Base-by-base conservation (phyloP, 1,140 invertebrate genomes). In the Drosophila ohnishii region DNA sequence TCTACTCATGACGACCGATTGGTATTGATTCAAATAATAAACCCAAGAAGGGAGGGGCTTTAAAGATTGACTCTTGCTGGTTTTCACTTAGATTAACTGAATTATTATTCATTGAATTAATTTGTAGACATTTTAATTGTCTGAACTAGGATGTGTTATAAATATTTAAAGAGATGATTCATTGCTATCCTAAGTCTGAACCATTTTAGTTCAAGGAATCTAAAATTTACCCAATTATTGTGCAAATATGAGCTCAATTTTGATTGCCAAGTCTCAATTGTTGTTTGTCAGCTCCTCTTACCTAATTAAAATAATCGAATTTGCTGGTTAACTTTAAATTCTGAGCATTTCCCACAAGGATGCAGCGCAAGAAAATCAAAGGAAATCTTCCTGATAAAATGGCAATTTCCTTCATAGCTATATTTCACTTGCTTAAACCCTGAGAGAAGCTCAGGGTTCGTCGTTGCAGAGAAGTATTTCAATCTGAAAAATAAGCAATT, bases 401-500 rank as follows among this genome's bases (percentile, higher is more conserved):
- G 13, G 32, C 51, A 37, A 55, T 55, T 55, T 8, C 32, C 34
- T 37, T 55, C 32, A 0, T 9, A 8, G 16, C 34, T 25, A 32
- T 32, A 14, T 66, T 65, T 66, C 34, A 22, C 61, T 16, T 13
- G 8, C 34, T 50, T 30, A 40, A 48, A 11, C 19, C 10, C 34
- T 0, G 9, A 14, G 14, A 2, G 11, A 19, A 32, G 4, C 10
- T 5, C 10, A 19, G 22, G 42, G 40, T 61, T 35, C 30, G 9
- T 13, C n/a, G 30, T 10, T 11, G 28, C 32, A 53, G 8, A n/a
- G 32, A 1, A 32, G 64, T 39, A 39, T 66, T 66, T 48, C 34
- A 65, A 66, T 66, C 45, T 45, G 64, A 51, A 28, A 45, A 65
- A 67, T 50, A 65, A 50, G 64, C 64, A 16, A 48, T 47, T 64